Evolutionary conservation across 2,113 vertebrate species (phyloP).

Genomic region (Passerina amoena): DNA sequence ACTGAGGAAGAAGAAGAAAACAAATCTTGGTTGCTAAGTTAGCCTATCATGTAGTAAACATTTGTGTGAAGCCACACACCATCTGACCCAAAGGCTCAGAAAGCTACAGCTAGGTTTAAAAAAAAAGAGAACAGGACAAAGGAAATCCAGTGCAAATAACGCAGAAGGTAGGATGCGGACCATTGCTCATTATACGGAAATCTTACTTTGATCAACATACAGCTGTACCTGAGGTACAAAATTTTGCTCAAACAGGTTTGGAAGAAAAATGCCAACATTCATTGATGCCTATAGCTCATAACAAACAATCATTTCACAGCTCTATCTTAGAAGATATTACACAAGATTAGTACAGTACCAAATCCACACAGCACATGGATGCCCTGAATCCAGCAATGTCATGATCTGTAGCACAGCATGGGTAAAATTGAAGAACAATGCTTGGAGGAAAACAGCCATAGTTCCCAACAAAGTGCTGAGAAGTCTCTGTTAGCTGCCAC

Average conservation of each 20-base stretch:
- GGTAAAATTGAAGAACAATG: background rate
- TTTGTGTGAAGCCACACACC: background rate
- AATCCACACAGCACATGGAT: background rate
- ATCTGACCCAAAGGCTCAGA: background rate
- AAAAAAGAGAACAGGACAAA: background rate
- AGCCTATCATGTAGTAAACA: background rate
- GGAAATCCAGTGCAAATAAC: background rate
- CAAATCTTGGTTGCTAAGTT: background rate
- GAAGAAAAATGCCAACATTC: background rate
- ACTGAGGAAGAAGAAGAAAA: background rate
- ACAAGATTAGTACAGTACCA: background rate
- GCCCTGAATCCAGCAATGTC: background rate
- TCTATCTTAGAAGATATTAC: background rate
- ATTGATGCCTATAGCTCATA: background rate
- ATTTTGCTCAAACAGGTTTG: background rate
- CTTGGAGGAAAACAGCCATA: background rate
- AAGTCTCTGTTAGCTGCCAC: background rate
- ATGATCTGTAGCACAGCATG: background rate
- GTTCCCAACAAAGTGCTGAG: background rate
- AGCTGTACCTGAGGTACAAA: background rate
- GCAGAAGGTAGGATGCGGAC: background rate
- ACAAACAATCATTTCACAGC: background rate
- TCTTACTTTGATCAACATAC: background rate
- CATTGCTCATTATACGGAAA: accelerated
- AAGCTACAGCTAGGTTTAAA: background rate